Evolutionary conservation across 2,797 vertebrate genomes (phyloP).

Genomic region (Cryptoblepharus egeriae): DNA sequence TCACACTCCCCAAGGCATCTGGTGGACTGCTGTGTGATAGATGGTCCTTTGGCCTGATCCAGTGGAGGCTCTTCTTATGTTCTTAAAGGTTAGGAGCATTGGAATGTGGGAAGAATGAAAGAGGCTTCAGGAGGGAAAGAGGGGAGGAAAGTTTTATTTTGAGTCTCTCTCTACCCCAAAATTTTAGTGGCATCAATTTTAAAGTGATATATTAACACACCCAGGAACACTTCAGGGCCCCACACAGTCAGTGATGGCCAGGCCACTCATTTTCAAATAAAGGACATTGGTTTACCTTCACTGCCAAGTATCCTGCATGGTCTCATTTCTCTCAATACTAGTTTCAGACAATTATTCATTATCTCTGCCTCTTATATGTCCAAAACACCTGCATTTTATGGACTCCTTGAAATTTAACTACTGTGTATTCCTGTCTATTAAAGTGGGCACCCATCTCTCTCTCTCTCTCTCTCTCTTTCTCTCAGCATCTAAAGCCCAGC

Average conservation of each 20-base stretch:
- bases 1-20: background rate
- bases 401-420: background rate
- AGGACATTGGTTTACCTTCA: background rate
- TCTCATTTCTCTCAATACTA: too few relatives aligned
- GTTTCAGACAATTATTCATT: too few relatives aligned
- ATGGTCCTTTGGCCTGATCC: too few relatives aligned
- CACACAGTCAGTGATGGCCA: background rate
- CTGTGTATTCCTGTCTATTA: background rate
- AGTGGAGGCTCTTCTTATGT: too few relatives aligned
- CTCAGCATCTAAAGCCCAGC: too few relatives aligned
- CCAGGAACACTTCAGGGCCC: too few relatives aligned
- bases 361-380: too few relatives aligned
- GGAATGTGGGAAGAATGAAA: background rate
- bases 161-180: background rate
- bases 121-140: background rate
- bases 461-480: too few relatives aligned
- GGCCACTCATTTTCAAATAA: background rate
- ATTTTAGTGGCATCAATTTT: background rate
- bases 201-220: background rate
- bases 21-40: too few relatives aligned
- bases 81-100: background rate
- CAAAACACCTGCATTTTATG: conserved; percentile 6
- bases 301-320: background rate
- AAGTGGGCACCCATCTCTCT: background rate
- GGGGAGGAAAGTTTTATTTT: background rate